These are phyloP conservation scores for Erynnis tages DNA, from an alignment of 2,888 invertebrate genomes.

Conservation along the genomic window DNA sequence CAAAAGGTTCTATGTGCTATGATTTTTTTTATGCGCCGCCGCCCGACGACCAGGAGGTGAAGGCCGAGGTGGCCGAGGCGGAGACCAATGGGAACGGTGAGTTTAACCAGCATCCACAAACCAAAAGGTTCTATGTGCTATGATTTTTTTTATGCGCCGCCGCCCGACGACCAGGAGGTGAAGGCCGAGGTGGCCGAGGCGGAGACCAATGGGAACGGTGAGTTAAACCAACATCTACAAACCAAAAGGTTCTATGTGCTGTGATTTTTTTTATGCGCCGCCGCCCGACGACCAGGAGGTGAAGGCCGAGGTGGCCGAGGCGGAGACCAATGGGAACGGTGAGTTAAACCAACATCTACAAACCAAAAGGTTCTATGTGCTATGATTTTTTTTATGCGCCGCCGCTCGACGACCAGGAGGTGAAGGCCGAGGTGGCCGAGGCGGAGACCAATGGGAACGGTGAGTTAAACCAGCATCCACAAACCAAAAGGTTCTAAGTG, in stretches of 20 bases:
- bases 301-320: slow-evolving; percentile 25
- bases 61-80: not conserved
- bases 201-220: slow-evolving; percentile 19
- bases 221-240: not conserved
- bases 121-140: too few relatives aligned
- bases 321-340: slow-evolving; percentile 15
- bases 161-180: slow-evolving; percentile 40
- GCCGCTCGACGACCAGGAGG: slow-evolving; percentile 39
- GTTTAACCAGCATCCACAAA: not conserved
- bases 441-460: slow-evolving; percentile 14
- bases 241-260: too few relatives aligned
- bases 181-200: slow-evolving; percentile 19
- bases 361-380: too few relatives aligned
- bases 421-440: slow-evolving; percentile 24
- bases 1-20: too few relatives aligned
- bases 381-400: too few relatives aligned
- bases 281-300: slow-evolving; percentile 39
- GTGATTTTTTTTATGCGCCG: too few relatives aligned
- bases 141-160: too few relatives aligned
- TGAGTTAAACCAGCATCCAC: not conserved
- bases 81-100: slow-evolving; percentile 20
- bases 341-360: not conserved
- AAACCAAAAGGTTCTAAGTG: too few relatives aligned
- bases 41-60: slow-evolving; percentile 38
- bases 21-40: too few relatives aligned